Evolutionary conservation across 2,888 invertebrate genomes (phyloP).

Genomic region (Aleiodes leptofemur): DNA sequence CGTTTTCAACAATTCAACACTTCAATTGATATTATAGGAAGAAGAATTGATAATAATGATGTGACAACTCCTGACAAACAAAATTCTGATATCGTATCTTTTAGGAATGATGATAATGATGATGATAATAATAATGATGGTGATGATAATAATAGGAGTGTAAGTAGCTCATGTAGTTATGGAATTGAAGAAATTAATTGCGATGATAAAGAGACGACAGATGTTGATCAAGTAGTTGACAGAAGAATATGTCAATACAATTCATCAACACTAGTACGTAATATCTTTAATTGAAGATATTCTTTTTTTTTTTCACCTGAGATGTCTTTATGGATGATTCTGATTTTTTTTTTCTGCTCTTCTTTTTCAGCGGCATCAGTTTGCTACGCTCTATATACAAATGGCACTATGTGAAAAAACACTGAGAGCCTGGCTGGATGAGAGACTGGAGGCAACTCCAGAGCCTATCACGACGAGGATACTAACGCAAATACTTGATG

Average conservation of each 20-base stretch:
- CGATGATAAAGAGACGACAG: constrained; percentile 43
- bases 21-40: constrained; percentile 55
- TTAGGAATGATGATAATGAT: constrained; percentile 60
- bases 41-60: constrained; percentile 52
- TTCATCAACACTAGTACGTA: constrained; percentile 27
- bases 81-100: constrained; percentile 64
- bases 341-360: neutral
- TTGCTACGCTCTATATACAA: constrained; percentile 87
- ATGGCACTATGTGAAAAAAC: constrained; percentile 89
- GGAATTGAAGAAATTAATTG: constrained; percentile 54
- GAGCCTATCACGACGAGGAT: constrained; percentile 77
- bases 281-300: constrained; percentile 15
- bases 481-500: constrained; percentile 83
- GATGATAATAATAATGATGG: constrained; percentile 24
- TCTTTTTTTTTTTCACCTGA: neutral
- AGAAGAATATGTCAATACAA: constrained; percentile 59
- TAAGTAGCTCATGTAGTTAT: constrained; percentile 38
- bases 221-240: constrained; percentile 26
- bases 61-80: constrained; percentile 45
- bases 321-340: constrained; percentile 10
- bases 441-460: constrained; percentile 77
- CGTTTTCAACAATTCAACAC: constrained; percentile 57
- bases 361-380: constrained; percentile 75
- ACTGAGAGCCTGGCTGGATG: constrained; percentile 85
- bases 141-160: constrained; percentile 26